Evolutionary conservation across 2,888 invertebrate species (phyloP).

Genomic region (Tachystola acroxantha): DNA sequence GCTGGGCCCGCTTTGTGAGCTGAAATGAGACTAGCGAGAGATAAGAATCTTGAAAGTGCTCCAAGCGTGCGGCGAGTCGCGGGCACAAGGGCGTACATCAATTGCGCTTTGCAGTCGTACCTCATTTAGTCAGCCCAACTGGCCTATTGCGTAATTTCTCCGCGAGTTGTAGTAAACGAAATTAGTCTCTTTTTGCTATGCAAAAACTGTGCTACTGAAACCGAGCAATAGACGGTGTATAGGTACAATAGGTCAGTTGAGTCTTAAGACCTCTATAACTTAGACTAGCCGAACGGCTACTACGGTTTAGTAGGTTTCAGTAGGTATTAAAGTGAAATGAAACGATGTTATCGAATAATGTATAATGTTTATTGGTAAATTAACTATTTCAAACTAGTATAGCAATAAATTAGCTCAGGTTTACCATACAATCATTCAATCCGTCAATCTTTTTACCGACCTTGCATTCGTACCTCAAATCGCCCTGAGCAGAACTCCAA

Average conservation of each 20-base stretch:
- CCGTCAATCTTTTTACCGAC: slow-evolving; percentile 31
- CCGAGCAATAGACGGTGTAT: no score
- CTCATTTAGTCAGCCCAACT: no score
- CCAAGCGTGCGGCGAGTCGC: slow-evolving; percentile 45
- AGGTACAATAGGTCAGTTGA: no score
- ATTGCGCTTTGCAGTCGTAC: slow-evolving; percentile 39
- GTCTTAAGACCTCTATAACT: no score
- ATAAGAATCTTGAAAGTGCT: slow-evolving; percentile 68
- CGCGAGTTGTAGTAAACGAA: no score
- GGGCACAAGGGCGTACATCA: slow-evolving; percentile 44
- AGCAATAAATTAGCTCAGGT: slow-evolving; percentile 64
- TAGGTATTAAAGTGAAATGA: no score
- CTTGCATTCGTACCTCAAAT: slow-evolving; percentile 40
- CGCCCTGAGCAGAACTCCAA: slow-evolving; percentile 52
- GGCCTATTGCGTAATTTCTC: no score
- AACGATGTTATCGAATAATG: slow-evolving; percentile 1
- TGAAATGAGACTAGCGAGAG: slow-evolving; percentile 67
- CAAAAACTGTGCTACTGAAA: no score
- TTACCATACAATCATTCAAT: slow-evolving; percentile 29
- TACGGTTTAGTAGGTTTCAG: no score
- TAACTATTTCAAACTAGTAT: slow-evolving; percentile 60
- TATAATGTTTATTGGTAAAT: slow-evolving; percentile 43
- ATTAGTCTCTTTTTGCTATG: no score
- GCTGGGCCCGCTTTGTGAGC: slow-evolving; percentile 58
- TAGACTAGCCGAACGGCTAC: no score